Evolutionary conservation across 2,113 vertebrate species (phyloP), one percentile per base, ranked within the genome.

Genomic region (Parotia lawesii): DNA sequence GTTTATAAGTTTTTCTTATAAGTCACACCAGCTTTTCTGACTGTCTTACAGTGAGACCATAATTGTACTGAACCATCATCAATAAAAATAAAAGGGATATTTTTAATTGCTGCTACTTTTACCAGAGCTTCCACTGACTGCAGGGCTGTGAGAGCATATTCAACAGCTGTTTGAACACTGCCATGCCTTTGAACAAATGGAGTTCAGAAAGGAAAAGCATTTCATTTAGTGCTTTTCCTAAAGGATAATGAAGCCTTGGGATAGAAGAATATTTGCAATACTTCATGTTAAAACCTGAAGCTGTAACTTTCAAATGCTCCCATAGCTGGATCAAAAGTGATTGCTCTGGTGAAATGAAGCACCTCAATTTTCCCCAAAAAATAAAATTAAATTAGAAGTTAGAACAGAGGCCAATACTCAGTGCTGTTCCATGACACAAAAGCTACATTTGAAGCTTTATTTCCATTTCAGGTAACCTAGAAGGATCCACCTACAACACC

Each of bases 71-170:
- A 70, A 45, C 64, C 1, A 1, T 62, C 77, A 73, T 29, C 92
- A 91, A 81, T 38, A 75, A 72, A 88, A 86, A 73, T 21, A 80
- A 77, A 85, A 77, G 64, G 8, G 40, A 13, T 61, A 37, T 89
- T 91, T 93, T 80, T 76, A 94, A 93, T 81, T 84, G 84, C 84
- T 91, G 48, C 50, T 61, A 4, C 75, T 92, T 91, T 65, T 80
- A 25, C 54, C 72, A 61, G 64, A 0, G 1, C 54, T 50, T 47
- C 67, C 42, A 27, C 5, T n/a, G 45, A 35, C 50, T 25, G 47
- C 64, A 37, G 81, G 70, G 82, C 60, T 57, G 58, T 11, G 29
- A 87, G 78, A 45, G 54, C 50, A 53, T 72, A 40, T 47, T 38
- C 71, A 69, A 33, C 75, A 94, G 89, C 50, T 84, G 79, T 69